phyloP scores from a whole-genome alignment of 1,140 invertebrate genomes.

The Phenacoccus solenopsis region DNA sequence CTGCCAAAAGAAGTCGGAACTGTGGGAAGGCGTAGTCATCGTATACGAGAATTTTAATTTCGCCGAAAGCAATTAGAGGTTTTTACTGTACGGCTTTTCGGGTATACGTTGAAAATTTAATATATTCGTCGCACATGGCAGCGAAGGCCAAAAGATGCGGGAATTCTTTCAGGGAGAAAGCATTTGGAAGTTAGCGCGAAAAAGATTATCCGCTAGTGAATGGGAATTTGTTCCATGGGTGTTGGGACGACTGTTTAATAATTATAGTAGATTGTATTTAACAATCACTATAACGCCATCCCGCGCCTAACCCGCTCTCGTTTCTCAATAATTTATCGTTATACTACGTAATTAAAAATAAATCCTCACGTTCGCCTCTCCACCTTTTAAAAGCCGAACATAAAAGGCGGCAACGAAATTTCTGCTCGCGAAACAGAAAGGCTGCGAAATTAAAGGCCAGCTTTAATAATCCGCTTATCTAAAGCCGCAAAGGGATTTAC shows the following conservation, averaged over 20 bases:
- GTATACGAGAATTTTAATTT: not conserved
- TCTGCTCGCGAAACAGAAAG: not conserved
- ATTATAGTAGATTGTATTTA: conserved; percentile 10
- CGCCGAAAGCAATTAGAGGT: not conserved
- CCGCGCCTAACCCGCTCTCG: no score
- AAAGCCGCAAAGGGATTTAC: conserved; percentile 13
- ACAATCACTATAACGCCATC: conserved; percentile 9
- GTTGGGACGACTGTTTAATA: conserved; percentile 4
- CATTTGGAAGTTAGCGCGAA: not conserved
- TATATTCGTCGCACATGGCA: not conserved
- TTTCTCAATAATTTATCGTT: conserved; percentile 18
- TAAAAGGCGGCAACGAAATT: conserved; percentile 16
- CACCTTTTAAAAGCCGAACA: not conserved
- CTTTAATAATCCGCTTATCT: conserved; percentile 18
- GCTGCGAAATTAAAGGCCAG: conserved; percentile 14
- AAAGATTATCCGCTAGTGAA: not conserved
- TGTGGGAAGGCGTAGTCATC: not conserved
- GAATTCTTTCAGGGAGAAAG: not conserved
- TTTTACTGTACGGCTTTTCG: not conserved
- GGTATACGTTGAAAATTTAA: not conserved
- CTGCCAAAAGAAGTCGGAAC: no score
- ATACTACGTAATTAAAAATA: conserved; percentile 14
- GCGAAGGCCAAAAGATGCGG: no score
- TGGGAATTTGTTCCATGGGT: not conserved
- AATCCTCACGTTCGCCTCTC: not conserved